Conservation (phyloP, 2,888 invertebrate species). For the Brassicogethes aeneus region DNA sequence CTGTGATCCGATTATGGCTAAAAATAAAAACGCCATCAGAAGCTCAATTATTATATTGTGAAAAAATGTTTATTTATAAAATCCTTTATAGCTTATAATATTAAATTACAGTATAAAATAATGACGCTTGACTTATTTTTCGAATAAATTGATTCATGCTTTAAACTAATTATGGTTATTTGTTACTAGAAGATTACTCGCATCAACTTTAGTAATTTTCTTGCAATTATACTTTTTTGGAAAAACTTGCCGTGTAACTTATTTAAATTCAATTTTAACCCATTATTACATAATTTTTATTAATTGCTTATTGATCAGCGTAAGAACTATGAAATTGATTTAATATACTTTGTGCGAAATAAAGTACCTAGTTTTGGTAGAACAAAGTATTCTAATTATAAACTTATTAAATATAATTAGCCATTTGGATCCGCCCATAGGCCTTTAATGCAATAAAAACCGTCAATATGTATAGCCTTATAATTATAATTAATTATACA, state of each 20-base stretch:
- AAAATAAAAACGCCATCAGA: too few species aligned
- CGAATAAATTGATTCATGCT: not conserved
- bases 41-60: too few species aligned
- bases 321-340: not conserved
- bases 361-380: too few species aligned
- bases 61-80: not conserved
- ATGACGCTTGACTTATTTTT: not conserved
- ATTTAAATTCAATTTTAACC: not conserved
- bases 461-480: not conserved
- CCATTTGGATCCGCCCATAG: not conserved
- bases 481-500: not conserved
- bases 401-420: not conserved
- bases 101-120: not conserved
- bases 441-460: not conserved
- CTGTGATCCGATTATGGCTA: too few species aligned
- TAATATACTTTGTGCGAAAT: not conserved
- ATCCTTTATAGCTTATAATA: not conserved
- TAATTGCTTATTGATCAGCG: too few species aligned
- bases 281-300: not conserved
- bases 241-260: not conserved
- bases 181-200: not conserved
- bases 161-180: not conserved
- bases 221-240: not conserved
- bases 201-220: not conserved
- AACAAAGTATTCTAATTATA: not conserved